Evolutionary conservation across 2,113 vertebrate genomes (phyloP), one percentile per base, ranked within the genome.

Genomic region (Rhinopomastus cyanomelas): DNA sequence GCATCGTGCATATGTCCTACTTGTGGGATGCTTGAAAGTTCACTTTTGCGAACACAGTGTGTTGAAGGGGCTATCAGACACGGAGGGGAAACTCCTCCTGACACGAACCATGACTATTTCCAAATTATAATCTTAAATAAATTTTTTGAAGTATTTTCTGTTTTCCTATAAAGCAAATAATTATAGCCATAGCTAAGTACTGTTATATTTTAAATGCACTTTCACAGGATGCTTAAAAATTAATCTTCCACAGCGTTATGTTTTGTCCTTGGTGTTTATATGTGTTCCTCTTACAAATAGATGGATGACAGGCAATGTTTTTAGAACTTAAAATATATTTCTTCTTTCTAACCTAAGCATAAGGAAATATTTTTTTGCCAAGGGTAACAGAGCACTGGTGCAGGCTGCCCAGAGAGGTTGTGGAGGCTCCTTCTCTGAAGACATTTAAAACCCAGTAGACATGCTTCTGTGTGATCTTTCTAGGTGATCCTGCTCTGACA

Each of bases 1-100:
- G 66, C 57, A 10, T 62, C 27, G 4, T 16, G 8, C 1, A 2
- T 0, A 0, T 17, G 55, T 30, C 1, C 1, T 29, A 48, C 34
- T 66, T 52, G 20, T 48, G 59, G 55, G 46, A 52, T 4, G 0
- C 52, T 55, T 52, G 2, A 4, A 85, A 91, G 64, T 89, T 87
- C 23, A 3, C 34, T 79, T 55, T 44, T 16, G 39, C 39, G 21
- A 15, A 74, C 37, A 6, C 12, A 2, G 13, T 5, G 6, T 53
- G 3, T 79, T 23, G 30, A 25, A n/a, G 46, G 36, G 55, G 17
- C 36, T 44, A 12, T 67, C 36, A 30, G 16, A 56, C 9, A 1
- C 9, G 37, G 44, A 51, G 46, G 61, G 53, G 67, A 73, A 73
- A 21, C 48, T 73, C 55, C 44, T 74, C 9, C 59, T 80, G 68